phyloP scores from a whole-genome alignment of 2,113 vertebrate species.

The Eolophus roseicapilla region DNA sequence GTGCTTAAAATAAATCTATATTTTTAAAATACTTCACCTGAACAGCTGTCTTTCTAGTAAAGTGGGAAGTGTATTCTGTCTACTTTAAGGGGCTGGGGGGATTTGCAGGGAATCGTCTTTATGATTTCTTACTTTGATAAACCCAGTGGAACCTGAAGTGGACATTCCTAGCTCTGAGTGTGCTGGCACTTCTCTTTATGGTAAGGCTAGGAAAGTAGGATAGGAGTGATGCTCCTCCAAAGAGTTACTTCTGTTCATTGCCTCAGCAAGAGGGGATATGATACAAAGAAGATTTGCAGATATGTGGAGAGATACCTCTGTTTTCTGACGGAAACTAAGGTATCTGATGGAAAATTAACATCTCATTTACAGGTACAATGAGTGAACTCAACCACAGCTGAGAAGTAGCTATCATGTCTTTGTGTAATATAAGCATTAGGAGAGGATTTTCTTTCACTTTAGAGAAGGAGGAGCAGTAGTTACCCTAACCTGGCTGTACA shows the following conservation, averaged over 20 bases:
- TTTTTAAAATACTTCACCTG: conserved; percentile 13
- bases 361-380: not conserved
- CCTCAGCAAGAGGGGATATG: not conserved
- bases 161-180: not conserved
- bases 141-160: not conserved
- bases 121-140: not conserved
- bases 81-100: not conserved
- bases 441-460: not conserved
- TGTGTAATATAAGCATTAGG: not conserved
- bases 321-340: not conserved
- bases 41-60: not conserved
- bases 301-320: not conserved
- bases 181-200: not conserved
- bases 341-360: not conserved
- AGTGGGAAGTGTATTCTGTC: not conserved
- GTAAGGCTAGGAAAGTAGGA: not conserved
- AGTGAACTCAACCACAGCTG: not conserved
- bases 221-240: not conserved
- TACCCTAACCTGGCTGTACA: not conserved
- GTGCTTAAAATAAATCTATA: conserved; percentile 56
- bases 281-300: not conserved
- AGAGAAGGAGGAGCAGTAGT: not conserved
- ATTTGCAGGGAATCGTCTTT: not conserved
- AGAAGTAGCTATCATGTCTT: not conserved
- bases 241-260: not conserved